Conservation (phyloP, 2,888 invertebrate genomes). For the Sinodicranocentrus sp. region DNA sequence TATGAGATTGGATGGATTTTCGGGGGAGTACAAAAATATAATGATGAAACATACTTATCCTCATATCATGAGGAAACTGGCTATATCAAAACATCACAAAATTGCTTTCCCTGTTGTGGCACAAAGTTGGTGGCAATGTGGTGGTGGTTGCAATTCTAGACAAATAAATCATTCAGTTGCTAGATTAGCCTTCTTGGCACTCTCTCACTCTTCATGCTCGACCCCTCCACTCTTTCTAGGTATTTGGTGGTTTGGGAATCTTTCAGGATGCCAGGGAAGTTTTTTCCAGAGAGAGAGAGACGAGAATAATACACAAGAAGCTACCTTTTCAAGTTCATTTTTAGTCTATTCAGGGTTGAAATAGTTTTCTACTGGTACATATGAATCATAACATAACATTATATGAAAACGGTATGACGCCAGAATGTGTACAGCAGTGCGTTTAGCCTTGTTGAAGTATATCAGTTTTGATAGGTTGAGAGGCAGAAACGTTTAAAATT, state of each 20-base stretch:
- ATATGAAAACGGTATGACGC: no score
- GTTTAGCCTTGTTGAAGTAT: background rate
- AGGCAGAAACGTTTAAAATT: slow-evolving; percentile 53
- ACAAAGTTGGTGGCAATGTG: slow-evolving; percentile 8
- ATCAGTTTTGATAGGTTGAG: slow-evolving; percentile 40
- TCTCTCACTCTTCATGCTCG: slow-evolving; percentile 1
- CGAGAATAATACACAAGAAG: background rate
- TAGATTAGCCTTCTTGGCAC: slow-evolving; percentile 41
- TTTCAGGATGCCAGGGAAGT: background rate
- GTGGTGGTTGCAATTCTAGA: slow-evolving; percentile 24
- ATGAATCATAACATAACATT: no score
- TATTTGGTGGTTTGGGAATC: background rate
- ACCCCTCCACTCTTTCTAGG: background rate
- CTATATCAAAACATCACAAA: background rate
- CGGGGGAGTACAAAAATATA: no score
- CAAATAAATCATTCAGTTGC: slow-evolving; percentile 31
- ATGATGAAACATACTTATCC: no score
- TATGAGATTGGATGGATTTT: no score
- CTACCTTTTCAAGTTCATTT: slow-evolving; percentile 58
- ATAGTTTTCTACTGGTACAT: no score
- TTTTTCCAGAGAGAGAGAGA: background rate
- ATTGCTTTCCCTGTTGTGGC: slow-evolving; percentile 30
- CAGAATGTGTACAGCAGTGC: background rate
- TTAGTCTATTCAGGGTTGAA: background rate
- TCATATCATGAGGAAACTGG: background rate